These are phyloP conservation scores for Notarius lentiginosus DNA, from an alignment of 2,113 vertebrate species.

Conservation along the genomic window DNA sequence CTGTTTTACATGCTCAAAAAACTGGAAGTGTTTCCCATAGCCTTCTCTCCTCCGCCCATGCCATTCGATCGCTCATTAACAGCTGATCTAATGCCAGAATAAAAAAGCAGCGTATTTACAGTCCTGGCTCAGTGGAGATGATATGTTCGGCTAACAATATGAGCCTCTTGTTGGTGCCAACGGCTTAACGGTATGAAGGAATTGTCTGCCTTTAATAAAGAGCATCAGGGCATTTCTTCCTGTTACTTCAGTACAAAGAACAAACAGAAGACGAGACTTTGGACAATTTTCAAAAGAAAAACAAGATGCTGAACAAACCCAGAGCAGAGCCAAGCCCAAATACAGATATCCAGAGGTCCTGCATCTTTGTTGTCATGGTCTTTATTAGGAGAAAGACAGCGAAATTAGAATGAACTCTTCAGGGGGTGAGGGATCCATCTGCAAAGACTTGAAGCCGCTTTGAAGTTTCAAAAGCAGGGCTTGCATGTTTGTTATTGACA, in stretches of 20 bases:
- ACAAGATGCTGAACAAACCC: conserved; percentile 13
- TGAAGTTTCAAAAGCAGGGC: conserved; percentile 62
- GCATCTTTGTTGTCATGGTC: conserved; percentile 47
- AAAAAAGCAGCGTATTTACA: conserved; percentile 25
- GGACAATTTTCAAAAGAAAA: neutral
- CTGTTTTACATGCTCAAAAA: conserved; percentile 10
- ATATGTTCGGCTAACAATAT: conserved; percentile 34
- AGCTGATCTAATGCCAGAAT: conserved; percentile 33
- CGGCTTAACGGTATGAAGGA: conserved; percentile 35
- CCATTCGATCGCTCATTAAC: conserved; percentile 26
- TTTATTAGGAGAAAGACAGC: conserved; percentile 45
- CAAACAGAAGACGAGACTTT: conserved; percentile 40
- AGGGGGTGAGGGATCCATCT: conserved; percentile 44
- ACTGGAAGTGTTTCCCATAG: conserved; percentile 8
- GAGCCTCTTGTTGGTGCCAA: conserved; percentile 40
- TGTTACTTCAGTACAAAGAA: conserved; percentile 60
- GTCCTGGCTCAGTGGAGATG: neutral
- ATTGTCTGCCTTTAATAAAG: neutral
- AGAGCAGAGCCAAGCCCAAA: conserved; percentile 8
- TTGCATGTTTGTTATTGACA: conserved; percentile 70
- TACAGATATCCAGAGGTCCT: conserved; percentile 46
- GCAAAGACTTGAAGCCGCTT: conserved; percentile 40
- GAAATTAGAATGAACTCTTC: conserved; percentile 50
- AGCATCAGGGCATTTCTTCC: conserved; percentile 46
- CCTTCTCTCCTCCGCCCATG: neutral